phyloP scores from a whole-genome alignment of 2,888 invertebrate genomes.

The Ommatoiulus sabulosus region DNA sequence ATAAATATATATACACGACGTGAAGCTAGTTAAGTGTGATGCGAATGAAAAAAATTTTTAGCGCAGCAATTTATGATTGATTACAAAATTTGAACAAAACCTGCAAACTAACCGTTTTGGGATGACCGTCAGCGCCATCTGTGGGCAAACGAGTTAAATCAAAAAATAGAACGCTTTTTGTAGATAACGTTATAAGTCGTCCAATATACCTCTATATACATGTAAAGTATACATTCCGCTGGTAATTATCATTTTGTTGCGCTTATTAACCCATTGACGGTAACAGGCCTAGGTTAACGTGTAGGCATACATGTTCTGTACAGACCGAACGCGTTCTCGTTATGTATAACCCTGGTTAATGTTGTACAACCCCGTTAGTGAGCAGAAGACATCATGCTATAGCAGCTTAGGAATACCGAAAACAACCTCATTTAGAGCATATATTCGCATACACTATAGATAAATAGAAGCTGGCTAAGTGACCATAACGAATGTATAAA shows the following conservation, averaged over 20 bases:
- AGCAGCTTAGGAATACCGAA: conserved; percentile 43
- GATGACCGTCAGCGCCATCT: too few relatives aligned
- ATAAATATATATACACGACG: too few relatives aligned
- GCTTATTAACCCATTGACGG: background rate
- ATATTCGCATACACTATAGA: conserved; percentile 14
- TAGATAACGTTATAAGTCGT: too few relatives aligned
- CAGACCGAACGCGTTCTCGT: background rate
- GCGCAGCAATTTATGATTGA: too few relatives aligned
- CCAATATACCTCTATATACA: too few relatives aligned
- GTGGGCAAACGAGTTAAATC: too few relatives aligned
- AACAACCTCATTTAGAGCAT: conserved; percentile 16
- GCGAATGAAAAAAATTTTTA: too few relatives aligned
- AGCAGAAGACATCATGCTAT: conserved; percentile 20
- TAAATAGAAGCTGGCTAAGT: conserved; percentile 30
- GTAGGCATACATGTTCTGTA: background rate
- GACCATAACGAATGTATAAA: conserved; percentile 40
- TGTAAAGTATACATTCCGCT: background rate
- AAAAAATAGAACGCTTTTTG: too few relatives aligned
- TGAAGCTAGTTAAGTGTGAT: too few relatives aligned
- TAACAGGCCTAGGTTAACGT: background rate
- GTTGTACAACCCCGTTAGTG: conserved; percentile 7
- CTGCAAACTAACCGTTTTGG: too few relatives aligned
- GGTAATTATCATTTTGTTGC: background rate
- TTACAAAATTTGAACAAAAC: too few relatives aligned
- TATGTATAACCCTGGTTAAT: background rate